Evolutionary conservation across 2,888 invertebrate species (phyloP), one percentile per base, ranked within the genome.

Genomic region (Euclidia mi): DNA sequence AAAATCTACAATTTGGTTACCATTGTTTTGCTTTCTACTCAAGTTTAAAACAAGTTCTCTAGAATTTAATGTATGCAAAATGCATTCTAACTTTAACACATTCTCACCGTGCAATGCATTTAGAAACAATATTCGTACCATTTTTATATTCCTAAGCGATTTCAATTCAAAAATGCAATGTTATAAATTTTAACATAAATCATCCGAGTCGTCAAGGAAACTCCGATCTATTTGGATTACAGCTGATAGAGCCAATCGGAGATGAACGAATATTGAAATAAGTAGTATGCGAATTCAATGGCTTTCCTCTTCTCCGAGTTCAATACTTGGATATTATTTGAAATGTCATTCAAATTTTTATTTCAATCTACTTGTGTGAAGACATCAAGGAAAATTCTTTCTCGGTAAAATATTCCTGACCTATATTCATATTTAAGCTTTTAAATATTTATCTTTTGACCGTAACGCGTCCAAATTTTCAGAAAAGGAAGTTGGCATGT

Each of bases 271-370:
- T 62, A 61, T 73, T 71, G 65, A 70, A 73, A 60, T 62, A 69
- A 32, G 43, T 59, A 41, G 65, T 67, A 67, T 73, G 66, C 61
- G 65, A 60, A 71, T 71, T 73, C 77, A 76, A 76, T 76, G 60
- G 56, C 53, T 71, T 65, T 66, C 46, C 55, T 70, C 52, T 61
- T 71, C 71, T 74, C 66, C 52, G 66, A 72, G 63, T 70, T 76
- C 72, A 71, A 71, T 71, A 58, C 65, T 59, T 40, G 56, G 48
- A 56, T 62, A 70, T 65, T 68, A 72, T 62, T 67, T 65, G 65
- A 69, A 71, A 75, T 64, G 64, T 56, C 71, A 62, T 63, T 57
- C 65, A 45, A 63, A 57, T 60, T 61, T 53, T 55, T 67, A 57
- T 69, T 59, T 56, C 65, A 48, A 59, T 53, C 15, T 50, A 43